Conservation (phyloP, 2,888 invertebrate genomes). For the Callinectes sapidus region DNA sequence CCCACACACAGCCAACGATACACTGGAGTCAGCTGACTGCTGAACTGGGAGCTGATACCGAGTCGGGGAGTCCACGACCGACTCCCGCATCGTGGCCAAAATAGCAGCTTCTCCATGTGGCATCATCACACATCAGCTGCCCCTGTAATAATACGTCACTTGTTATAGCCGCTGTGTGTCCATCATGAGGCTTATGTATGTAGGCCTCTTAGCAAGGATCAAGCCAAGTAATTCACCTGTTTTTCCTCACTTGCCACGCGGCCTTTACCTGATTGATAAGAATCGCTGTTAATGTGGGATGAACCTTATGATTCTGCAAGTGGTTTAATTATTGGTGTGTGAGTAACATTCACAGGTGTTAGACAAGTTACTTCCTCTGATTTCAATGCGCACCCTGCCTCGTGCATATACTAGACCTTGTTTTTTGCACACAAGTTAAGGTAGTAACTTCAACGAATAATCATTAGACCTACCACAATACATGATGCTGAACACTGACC, state of each 20-base stretch:
- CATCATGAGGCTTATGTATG: background rate
- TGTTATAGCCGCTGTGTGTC: too few relatives aligned
- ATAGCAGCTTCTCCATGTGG: conserved; percentile 9
- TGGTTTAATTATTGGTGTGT: background rate
- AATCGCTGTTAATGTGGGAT: too few relatives aligned
- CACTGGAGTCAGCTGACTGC: conserved; percentile 19
- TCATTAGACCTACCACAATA: background rate
- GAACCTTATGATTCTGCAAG: background rate
- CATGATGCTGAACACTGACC: background rate
- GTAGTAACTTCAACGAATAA: background rate
- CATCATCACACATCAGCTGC: background rate
- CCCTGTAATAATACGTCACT: background rate
- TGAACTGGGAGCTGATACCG: background rate
- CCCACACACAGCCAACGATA: conserved; percentile 9
- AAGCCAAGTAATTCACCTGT: too few relatives aligned
- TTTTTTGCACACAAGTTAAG: background rate
- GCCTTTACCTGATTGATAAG: too few relatives aligned
- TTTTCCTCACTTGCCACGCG: too few relatives aligned
- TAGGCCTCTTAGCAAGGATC: background rate
- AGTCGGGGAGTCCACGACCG: background rate
- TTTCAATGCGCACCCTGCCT: background rate
- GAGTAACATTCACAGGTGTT: background rate
- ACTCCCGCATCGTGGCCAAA: background rate
- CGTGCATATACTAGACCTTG: too few relatives aligned
- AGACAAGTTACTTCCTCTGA: background rate